Conservation (phyloP, 2,113 vertebrate species). For the Orthonyx spaldingii region DNA sequence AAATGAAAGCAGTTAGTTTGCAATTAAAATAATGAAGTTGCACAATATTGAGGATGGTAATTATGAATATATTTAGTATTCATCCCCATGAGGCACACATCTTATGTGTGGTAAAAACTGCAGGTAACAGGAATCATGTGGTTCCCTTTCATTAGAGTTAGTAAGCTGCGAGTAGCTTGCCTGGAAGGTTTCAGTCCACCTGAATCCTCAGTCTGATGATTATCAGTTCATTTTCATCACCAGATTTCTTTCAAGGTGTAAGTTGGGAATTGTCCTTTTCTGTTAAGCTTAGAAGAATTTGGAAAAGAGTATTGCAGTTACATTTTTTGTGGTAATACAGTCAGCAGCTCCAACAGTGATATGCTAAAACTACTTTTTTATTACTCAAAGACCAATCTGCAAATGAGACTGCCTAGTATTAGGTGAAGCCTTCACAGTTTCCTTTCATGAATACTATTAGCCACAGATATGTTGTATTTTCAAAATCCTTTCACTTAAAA, state of each 20-base stretch:
- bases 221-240: neutral
- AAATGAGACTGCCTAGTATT: neutral
- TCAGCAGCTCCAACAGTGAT: neutral
- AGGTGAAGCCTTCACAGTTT: neutral
- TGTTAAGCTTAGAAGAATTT: neutral
- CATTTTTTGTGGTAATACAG: neutral
- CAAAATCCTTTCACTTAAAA: neutral
- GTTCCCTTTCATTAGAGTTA: neutral
- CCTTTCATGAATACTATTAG: neutral
- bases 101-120: neutral
- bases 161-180: neutral
- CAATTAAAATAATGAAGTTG: conserved; percentile 12
- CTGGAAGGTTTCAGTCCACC: neutral
- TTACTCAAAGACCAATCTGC: neutral
- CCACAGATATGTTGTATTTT: neutral
- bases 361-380: neutral
- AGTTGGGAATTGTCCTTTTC: neutral
- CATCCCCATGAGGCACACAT: neutral
- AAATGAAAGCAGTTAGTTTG: neutral
- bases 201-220: neutral
- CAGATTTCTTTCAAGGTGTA: neutral
- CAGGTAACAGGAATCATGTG: neutral
- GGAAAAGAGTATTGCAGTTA: neutral
- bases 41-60: neutral
- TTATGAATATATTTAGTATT: neutral